phyloP scores from a whole-genome alignment of 2,113 vertebrate genomes.

The Xyrauchen texanus region DNA sequence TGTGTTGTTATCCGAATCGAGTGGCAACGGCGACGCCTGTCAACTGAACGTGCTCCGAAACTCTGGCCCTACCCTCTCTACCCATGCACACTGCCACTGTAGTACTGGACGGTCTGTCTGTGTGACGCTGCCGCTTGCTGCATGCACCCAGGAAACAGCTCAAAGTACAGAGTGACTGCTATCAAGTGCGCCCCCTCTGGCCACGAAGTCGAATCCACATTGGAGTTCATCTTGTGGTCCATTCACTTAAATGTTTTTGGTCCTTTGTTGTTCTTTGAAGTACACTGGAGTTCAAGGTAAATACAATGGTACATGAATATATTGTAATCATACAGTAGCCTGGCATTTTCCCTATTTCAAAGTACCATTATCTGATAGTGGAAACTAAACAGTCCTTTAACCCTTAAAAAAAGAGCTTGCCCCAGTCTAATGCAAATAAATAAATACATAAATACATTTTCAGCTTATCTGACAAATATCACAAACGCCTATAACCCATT shows the following conservation, averaged over 20 bases:
- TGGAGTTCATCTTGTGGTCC: too few relatives aligned
- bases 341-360: too few relatives aligned
- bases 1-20: conserved; percentile 12
- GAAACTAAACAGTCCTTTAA: too few relatives aligned
- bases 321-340: too few relatives aligned
- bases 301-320: too few relatives aligned
- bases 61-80: background rate
- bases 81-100: background rate
- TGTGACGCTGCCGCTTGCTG: conserved; percentile 45
- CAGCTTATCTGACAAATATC: too few relatives aligned
- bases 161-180: conserved; percentile 12
- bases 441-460: too few relatives aligned
- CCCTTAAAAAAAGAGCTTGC: too few relatives aligned
- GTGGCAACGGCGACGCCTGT: conserved; percentile 51
- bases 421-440: too few relatives aligned
- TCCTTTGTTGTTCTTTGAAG: background rate
- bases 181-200: conserved; percentile 48
- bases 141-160: conserved; percentile 63
- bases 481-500: too few relatives aligned
- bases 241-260: background rate
- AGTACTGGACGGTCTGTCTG: background rate
- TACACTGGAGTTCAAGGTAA: too few relatives aligned
- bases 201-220: background rate
- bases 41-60: conserved; percentile 53
- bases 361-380: too few relatives aligned